Percentiles rank a stretch among this genome's conserved stretches.
Conservation (phyloP, 2,888 invertebrate genomes). For the Strigamia crassipes region DNA sequence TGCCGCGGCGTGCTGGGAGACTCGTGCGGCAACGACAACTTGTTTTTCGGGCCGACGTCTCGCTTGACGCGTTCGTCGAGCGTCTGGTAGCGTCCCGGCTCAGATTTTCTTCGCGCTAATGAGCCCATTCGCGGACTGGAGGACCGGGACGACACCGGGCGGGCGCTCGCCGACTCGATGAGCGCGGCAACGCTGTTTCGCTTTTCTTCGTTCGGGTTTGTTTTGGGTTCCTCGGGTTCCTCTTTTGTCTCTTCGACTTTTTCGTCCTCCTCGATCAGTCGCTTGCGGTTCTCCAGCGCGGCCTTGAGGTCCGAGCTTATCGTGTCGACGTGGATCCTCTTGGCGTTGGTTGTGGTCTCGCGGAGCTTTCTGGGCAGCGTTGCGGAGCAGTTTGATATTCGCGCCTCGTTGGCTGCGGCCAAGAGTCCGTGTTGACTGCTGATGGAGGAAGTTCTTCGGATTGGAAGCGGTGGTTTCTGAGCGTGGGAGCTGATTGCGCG, state of each 20-base stretch:
- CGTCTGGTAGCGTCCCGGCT: conserved; percentile 33
- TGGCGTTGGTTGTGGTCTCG: background rate
- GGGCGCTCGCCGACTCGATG: no score
- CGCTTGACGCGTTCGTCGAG: conserved; percentile 46
- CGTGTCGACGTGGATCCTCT: no score
- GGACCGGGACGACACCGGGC: background rate
- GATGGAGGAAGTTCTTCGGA: conserved; percentile 76
- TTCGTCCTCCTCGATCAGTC: no score
- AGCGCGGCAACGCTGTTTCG: no score
- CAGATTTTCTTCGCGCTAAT: conserved; percentile 27
- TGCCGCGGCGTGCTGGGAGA: background rate
- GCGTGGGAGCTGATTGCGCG: conserved; percentile 48
- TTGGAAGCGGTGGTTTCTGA: conserved; percentile 78
- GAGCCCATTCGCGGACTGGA: conserved; percentile 44
- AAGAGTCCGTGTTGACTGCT: conserved; percentile 50
- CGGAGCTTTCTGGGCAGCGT: conserved; percentile 15
- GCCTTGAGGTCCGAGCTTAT: no score
- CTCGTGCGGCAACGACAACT: conserved; percentile 11
- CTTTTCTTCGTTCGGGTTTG: no score
- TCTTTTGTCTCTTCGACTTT: no score
- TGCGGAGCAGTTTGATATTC: conserved; percentile 44
- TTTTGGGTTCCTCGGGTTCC: no score
- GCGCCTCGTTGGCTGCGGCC: conserved; percentile 44
- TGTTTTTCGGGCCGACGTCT: conserved; percentile 46
- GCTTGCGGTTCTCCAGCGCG: no score